Evolutionary conservation across 2,797 vertebrate species (phyloP).

Genomic region (Manis crassicaudata): DNA sequence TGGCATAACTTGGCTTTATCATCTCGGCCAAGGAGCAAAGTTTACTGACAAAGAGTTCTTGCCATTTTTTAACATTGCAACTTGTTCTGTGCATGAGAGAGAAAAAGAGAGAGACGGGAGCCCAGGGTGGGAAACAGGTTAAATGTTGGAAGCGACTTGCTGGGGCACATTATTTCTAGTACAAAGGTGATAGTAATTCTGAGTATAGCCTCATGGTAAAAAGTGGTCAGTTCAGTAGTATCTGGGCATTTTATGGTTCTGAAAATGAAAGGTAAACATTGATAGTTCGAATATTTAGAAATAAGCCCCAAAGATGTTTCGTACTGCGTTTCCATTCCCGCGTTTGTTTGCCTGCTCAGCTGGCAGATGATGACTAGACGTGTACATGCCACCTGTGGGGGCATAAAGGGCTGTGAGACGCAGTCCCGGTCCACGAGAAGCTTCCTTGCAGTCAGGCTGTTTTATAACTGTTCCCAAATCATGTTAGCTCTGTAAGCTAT

Average conservation of each 20-base stretch:
- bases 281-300: not conserved
- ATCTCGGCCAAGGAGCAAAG: not conserved
- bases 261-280: not conserved
- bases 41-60: constrained; percentile 26
- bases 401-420: not conserved
- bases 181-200: not conserved
- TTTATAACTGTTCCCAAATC: constrained; percentile 80
- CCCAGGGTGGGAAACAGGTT: not conserved
- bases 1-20: not conserved
- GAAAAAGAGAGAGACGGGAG: not conserved
- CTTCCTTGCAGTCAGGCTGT: constrained; percentile 63
- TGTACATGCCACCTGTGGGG: not conserved
- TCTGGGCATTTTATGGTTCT: not conserved
- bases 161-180: not conserved
- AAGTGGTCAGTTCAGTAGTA: not conserved
- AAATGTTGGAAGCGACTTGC: not conserved
- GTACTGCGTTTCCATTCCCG: not conserved
- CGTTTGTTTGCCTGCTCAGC: not conserved
- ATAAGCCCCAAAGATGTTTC: not conserved
- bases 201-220: not conserved
- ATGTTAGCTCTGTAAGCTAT: constrained; percentile 76
- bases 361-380: not conserved
- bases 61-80: constrained; percentile 53
- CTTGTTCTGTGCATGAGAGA: not conserved
- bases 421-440: not conserved